These are phyloP conservation scores for Sympetrum striolatum DNA, from an alignment of 2,888 invertebrate genomes.

Conservation along the genomic window DNA sequence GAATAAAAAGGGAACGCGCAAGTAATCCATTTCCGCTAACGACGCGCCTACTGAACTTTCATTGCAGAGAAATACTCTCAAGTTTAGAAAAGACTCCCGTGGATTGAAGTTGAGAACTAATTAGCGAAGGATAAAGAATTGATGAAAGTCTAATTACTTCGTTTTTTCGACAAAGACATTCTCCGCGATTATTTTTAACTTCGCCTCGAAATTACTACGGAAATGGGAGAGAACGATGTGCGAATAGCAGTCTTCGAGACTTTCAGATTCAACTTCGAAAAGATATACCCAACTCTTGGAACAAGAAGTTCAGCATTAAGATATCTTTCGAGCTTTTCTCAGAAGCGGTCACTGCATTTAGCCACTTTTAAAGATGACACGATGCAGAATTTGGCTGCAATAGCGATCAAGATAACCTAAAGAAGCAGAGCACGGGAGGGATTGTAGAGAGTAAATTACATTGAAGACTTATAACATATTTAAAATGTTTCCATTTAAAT, in stretches of 20 bases:
- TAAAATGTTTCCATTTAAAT: too few species aligned
- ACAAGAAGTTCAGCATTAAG: too few species aligned
- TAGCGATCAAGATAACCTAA: too few species aligned
- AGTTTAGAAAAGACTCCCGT: not conserved
- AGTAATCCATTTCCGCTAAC: not conserved
- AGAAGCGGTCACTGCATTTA: too few species aligned
- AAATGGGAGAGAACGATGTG: not conserved
- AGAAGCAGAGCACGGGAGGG: too few species aligned
- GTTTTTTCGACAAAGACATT: not conserved
- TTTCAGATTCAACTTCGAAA: too few species aligned
- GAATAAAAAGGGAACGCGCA: not conserved
- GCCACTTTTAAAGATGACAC: too few species aligned
- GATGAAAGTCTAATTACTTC: not conserved
- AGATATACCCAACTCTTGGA: too few species aligned
- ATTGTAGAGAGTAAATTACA: too few species aligned
- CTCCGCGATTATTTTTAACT: not conserved
- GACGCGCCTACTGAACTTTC: not conserved
- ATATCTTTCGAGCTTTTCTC: too few species aligned
- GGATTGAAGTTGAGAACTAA: not conserved
- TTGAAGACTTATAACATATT: too few species aligned
- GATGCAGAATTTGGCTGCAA: too few species aligned
- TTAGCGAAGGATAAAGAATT: not conserved
- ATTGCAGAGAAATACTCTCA: not conserved
- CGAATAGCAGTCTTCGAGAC: not conserved
- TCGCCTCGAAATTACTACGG: not conserved